A percentile compares a stretch with the other conserved stretches of the same genome.
Conservation (phyloP, 1,140 invertebrate species). For the Conopomorpha cramerella region DNA sequence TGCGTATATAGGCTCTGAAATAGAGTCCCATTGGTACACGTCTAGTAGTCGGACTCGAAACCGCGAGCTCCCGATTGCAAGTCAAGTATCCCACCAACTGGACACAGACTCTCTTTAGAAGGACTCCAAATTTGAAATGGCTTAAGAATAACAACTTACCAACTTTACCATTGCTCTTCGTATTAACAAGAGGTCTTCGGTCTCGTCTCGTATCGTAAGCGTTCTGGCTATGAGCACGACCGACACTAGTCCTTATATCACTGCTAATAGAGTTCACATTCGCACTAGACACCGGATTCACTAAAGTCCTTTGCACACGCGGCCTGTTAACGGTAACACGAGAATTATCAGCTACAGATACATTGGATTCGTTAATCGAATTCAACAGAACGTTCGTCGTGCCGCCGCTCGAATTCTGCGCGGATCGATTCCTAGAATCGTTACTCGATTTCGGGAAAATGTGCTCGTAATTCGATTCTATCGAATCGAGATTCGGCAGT, state of each 20-base stretch:
- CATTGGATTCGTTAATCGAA: too few species aligned
- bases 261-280: slow-evolving; percentile 15
- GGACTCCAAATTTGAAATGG: not conserved
- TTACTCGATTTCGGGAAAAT: slow-evolving; percentile 18
- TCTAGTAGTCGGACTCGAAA: too few species aligned
- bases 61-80: too few species aligned
- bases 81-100: too few species aligned
- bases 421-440: slow-evolving; percentile 1
- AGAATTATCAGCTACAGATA: too few species aligned
- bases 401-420: too few species aligned
- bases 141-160: slow-evolving; percentile 24
- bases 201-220: slow-evolving; percentile 24
- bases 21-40: too few species aligned
- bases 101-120: not conserved
- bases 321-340: not conserved
- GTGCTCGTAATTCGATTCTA: slow-evolving; percentile 33
- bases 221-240: slow-evolving; percentile 38
- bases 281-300: not conserved
- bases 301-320: not conserved
- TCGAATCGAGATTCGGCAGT: slow-evolving; percentile 30
- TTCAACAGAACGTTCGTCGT: too few species aligned
- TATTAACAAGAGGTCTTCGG: slow-evolving; percentile 13
- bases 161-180: slow-evolving; percentile 25
- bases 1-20: too few species aligned
- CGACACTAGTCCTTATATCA: slow-evolving; percentile 20